These are phyloP conservation scores for Tigriopus californicus DNA, from an alignment of 2,888 invertebrate genomes.

Conservation along the genomic window DNA sequence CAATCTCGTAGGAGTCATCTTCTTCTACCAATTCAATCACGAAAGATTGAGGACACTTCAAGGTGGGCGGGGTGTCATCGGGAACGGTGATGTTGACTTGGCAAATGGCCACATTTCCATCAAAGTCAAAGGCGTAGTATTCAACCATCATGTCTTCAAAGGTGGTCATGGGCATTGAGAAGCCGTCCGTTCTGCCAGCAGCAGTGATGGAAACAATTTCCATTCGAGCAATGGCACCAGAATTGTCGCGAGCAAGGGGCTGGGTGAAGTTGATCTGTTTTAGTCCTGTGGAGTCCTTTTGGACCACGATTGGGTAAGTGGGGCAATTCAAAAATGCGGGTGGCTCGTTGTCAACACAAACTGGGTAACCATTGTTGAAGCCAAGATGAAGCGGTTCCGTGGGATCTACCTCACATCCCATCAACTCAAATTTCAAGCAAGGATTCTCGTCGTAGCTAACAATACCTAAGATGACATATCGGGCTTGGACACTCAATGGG, in stretches of 20 bases:
- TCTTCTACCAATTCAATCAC: slow-evolving; percentile 75
- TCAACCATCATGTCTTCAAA: slow-evolving; percentile 81
- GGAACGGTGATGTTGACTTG: slow-evolving; percentile 87
- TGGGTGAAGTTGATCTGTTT: slow-evolving; percentile 79
- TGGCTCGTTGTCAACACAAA: slow-evolving; percentile 87
- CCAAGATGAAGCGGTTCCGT: slow-evolving; percentile 33
- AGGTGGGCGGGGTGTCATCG: slow-evolving; percentile 70
- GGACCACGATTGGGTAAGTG: slow-evolving; percentile 70
- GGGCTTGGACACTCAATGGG: slow-evolving; percentile 77
- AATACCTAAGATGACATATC: slow-evolving; percentile 78
- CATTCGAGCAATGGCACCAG: slow-evolving; percentile 75
- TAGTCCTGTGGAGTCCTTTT: slow-evolving; percentile 63
- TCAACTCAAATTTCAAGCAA: slow-evolving; percentile 82
- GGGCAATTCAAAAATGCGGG: slow-evolving; percentile 93
- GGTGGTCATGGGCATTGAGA: slow-evolving; percentile 65
- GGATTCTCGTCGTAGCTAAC: slow-evolving; percentile 93
- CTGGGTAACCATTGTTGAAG: slow-evolving; percentile 79
- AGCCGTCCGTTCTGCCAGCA: slow-evolving; percentile 54
- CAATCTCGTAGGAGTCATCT: slow-evolving; percentile 72
- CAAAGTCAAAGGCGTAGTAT: slow-evolving; percentile 90
- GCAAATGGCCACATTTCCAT: slow-evolving; percentile 92
- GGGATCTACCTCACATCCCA: slow-evolving; percentile 81
- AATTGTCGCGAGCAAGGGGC: slow-evolving; percentile 84
- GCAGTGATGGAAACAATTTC: slow-evolving; percentile 40
- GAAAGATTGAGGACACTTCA: slow-evolving; percentile 82